Percentiles rank a stretch among this genome's conserved stretches.
phyloP scores from a whole-genome alignment of 2,113 vertebrate species.

The Anser cygnoides region DNA sequence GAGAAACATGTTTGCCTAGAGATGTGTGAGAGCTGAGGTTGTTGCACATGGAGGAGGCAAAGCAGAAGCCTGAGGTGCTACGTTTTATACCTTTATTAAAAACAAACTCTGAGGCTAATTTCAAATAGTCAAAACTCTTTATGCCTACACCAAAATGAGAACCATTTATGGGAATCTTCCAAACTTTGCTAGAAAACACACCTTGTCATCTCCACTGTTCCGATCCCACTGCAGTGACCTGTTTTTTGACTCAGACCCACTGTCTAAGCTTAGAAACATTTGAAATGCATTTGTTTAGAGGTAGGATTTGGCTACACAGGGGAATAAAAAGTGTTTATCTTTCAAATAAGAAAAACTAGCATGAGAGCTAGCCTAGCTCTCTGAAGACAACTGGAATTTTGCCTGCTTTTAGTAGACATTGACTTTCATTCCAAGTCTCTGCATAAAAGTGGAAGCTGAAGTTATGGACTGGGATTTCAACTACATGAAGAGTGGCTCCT shows the following conservation, averaged over 20 bases:
- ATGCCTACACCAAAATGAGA: not conserved
- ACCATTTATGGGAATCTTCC: not conserved
- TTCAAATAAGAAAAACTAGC: not conserved
- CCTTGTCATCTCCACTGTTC: not conserved
- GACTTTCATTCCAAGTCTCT: not conserved
- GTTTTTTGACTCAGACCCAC: not conserved
- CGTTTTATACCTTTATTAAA: conserved; percentile 46
- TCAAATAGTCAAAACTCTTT: not conserved
- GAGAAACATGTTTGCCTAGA: not conserved
- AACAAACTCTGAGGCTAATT: conserved; percentile 29
- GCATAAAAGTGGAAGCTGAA: not conserved
- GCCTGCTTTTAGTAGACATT: not conserved
- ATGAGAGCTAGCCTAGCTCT: not conserved
- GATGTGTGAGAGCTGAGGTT: not conserved
- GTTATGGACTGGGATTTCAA: not conserved
- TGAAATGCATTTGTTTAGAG: not conserved
- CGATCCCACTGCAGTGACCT: not conserved
- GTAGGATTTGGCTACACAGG: not conserved
- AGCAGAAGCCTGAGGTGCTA: not conserved
- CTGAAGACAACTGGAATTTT: not conserved
- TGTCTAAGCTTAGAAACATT: not conserved
- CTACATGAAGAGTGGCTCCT: not conserved
- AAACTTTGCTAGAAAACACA: not conserved
- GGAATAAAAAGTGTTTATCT: not conserved
- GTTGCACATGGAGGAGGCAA: not conserved